Conservation (phyloP, 2,797 vertebrate species). For the Gadopsis marmoratus region DNA sequence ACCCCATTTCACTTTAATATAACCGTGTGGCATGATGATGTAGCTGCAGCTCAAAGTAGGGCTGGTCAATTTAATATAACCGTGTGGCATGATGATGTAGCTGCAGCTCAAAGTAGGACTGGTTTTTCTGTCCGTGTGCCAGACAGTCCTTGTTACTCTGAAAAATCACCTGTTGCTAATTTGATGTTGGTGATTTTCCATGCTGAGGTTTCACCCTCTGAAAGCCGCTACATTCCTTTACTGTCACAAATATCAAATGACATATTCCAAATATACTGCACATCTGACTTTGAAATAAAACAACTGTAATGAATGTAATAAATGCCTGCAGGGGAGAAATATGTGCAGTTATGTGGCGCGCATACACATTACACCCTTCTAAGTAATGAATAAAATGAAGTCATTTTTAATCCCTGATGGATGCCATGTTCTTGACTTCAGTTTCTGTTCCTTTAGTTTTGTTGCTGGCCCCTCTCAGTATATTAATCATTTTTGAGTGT, state of each 20-base stretch:
- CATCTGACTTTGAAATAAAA: conserved; percentile 50
- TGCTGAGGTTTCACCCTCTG: conserved; percentile 24
- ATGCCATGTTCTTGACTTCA: conserved; percentile 69
- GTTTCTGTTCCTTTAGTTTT: conserved; percentile 64
- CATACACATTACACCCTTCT: conserved; percentile 28
- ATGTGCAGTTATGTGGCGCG: conserved; percentile 33
- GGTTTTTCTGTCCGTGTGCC: conserved; percentile 4
- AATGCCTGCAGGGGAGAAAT: conserved; percentile 41
- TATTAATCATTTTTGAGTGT: conserved; percentile 74
- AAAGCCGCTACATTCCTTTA: conserved; percentile 42
- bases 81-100: background rate
- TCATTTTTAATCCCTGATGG: conserved; percentile 73
- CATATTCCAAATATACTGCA: conserved; percentile 45
- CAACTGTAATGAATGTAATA: conserved; percentile 49
- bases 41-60: no score
- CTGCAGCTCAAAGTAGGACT: background rate
- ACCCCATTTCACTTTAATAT: background rate
- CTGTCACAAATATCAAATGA: conserved; percentile 36
- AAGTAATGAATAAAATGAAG: conserved; percentile 61
- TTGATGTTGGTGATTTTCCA: conserved; percentile 22
- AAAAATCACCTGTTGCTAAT: conserved; percentile 39
- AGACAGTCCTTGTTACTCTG: conserved; percentile 4
- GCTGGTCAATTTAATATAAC: background rate
- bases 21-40: background rate
- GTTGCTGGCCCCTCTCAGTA: conserved; percentile 55